phyloP scores from a whole-genome alignment of 2,113 vertebrate species.

The Regulus satrapa region DNA sequence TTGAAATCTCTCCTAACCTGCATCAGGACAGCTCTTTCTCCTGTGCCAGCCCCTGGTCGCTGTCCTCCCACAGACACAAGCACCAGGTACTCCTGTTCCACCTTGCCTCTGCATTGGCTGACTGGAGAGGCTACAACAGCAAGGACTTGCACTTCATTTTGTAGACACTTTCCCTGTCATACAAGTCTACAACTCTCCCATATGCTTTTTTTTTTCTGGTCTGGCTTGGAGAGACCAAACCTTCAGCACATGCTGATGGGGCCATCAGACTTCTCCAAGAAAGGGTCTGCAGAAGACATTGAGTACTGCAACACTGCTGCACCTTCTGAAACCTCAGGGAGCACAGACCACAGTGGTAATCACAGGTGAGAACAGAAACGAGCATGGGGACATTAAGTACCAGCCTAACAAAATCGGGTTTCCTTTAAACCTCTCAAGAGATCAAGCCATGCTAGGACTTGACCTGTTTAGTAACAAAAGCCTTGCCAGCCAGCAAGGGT shows the following conservation, averaged over 20 bases:
- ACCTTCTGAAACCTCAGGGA: neutral
- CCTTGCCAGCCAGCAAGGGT: neutral
- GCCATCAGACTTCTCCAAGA: neutral
- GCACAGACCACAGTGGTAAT: neutral
- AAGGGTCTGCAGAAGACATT: neutral
- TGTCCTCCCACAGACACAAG: neutral
- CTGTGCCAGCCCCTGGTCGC: neutral
- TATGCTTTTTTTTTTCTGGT: neutral
- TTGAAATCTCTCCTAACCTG: neutral
- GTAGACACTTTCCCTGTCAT: neutral
- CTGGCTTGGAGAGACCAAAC: neutral
- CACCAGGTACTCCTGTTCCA: neutral
- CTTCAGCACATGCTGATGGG: neutral
- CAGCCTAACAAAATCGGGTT: neutral
- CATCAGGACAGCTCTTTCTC: neutral
- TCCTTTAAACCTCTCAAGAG: neutral
- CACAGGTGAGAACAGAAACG: neutral
- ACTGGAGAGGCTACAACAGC: neutral
- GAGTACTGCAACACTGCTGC: fast-evolving
- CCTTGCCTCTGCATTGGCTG: fast-evolving
- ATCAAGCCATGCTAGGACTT: neutral
- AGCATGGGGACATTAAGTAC: neutral
- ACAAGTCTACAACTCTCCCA: fast-evolving
- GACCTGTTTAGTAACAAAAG: neutral
- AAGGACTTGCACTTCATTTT: neutral